These are phyloP conservation scores for Peromyscus melanophrys DNA, from an alignment of 2,797 vertebrate species.

Conservation along the genomic window DNA sequence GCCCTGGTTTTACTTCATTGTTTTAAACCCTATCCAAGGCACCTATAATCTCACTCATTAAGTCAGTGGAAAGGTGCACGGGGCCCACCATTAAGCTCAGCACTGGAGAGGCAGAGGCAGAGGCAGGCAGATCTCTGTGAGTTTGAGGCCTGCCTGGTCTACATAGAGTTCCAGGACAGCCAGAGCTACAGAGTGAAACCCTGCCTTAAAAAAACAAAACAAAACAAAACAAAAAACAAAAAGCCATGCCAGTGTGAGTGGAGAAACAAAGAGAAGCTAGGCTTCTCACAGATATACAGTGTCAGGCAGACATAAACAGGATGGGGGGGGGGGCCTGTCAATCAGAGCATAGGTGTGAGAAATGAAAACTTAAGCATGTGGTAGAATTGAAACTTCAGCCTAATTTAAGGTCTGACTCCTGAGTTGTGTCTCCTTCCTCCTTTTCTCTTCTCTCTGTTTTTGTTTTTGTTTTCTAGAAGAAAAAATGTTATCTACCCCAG, in stretches of 20 bases:
- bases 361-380: neutral
- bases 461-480: too few relatives aligned
- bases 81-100: neutral
- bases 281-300: neutral
- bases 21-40: too few relatives aligned
- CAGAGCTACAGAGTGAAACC: neutral
- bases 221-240: neutral
- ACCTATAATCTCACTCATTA: neutral
- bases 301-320: neutral
- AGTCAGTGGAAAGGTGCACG: neutral
- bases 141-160: neutral
- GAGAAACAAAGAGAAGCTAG: neutral
- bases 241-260: neutral
- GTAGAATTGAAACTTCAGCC: neutral
- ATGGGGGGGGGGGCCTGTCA: neutral
- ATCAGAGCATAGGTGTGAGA: neutral
- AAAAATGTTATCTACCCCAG: neutral
- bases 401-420: constrained; percentile 14
- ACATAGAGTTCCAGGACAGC: neutral
- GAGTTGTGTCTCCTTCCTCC: too few relatives aligned
- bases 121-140: neutral
- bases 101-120: neutral
- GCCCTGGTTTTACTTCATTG: neutral
- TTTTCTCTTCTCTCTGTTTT: neutral
- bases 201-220: neutral